Evolutionary conservation across 2,888 invertebrate species (phyloP).

Genomic region (Malthinus flaveolus): DNA sequence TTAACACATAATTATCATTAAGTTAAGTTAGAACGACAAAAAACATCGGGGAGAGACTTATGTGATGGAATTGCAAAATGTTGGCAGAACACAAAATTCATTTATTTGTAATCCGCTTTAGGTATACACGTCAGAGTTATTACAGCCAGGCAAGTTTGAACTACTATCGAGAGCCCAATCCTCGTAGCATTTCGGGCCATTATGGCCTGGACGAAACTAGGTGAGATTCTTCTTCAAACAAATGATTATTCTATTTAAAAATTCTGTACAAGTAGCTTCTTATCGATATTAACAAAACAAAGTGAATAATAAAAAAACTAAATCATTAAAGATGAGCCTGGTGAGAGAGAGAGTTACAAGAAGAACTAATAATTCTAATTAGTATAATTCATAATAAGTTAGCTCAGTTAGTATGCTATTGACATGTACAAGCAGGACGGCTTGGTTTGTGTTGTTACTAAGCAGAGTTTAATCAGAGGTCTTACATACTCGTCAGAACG

Average conservation of each 20-base stretch:
- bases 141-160: conserved; percentile 52
- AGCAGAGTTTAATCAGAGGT: too few species aligned
- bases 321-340: background rate
- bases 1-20: too few species aligned
- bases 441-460: too few species aligned
- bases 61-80: background rate
- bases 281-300: too few species aligned
- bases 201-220: conserved; percentile 54
- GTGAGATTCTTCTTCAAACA: conserved; percentile 44
- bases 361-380: background rate
- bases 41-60: too few species aligned
- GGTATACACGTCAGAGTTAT: conserved; percentile 56
- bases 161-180: conserved; percentile 55
- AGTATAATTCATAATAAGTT: background rate
- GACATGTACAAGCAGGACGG: too few species aligned
- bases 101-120: conserved; percentile 43
- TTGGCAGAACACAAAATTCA: conserved; percentile 30
- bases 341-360: conserved; percentile 6
- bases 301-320: too few species aligned
- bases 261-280: background rate
- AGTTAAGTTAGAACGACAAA: too few species aligned
- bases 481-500: too few species aligned
- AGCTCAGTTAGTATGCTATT: too few species aligned
- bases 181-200: conserved; percentile 50
- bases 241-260: conserved; percentile 2